Conservation (phyloP, 2,888 invertebrate species). For the Boloria euphrosyne region DNA sequence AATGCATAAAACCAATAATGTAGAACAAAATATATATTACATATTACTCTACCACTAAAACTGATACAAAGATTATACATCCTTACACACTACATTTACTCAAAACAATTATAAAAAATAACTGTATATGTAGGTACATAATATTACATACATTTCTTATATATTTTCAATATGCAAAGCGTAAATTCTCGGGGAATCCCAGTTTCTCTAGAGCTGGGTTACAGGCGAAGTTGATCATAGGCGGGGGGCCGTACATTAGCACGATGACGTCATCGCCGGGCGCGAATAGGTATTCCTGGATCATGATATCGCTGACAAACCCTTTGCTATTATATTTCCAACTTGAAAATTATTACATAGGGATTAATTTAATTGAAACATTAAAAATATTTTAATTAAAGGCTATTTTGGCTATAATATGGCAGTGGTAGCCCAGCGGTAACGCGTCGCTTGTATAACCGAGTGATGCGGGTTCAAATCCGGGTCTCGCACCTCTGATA, state of each 20-base stretch:
- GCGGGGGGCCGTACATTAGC: constrained; percentile 98
- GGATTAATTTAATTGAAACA: too few species aligned
- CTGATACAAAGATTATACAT: not conserved
- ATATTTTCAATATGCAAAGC: constrained; percentile 89
- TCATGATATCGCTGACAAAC: constrained; percentile 96
- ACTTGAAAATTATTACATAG: constrained; percentile 70
- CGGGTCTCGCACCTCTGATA: too few species aligned
- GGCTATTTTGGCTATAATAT: too few species aligned
- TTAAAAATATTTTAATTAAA: too few species aligned
- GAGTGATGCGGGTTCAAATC: too few species aligned
- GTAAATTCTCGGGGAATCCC: constrained; percentile 88
- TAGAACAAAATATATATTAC: not conserved
- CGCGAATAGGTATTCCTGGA: constrained; percentile 91
- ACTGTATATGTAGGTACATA: too few species aligned
- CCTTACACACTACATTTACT: not conserved
- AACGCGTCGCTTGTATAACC: too few species aligned
- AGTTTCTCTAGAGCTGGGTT: constrained; percentile 95
- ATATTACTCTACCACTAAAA: not conserved
- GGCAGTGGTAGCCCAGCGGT: too few species aligned
- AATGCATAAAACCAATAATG: too few species aligned
- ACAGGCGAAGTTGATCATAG: constrained; percentile 98
- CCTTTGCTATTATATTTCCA: constrained; percentile 97
- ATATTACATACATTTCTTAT: too few species aligned
- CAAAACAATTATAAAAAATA: not conserved
- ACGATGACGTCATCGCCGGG: constrained; percentile 91